Percentiles rank a stretch among this genome's conserved stretches.
phyloP scores from a whole-genome alignment of 2,888 invertebrate species.

The Argyresthia albistria region DNA sequence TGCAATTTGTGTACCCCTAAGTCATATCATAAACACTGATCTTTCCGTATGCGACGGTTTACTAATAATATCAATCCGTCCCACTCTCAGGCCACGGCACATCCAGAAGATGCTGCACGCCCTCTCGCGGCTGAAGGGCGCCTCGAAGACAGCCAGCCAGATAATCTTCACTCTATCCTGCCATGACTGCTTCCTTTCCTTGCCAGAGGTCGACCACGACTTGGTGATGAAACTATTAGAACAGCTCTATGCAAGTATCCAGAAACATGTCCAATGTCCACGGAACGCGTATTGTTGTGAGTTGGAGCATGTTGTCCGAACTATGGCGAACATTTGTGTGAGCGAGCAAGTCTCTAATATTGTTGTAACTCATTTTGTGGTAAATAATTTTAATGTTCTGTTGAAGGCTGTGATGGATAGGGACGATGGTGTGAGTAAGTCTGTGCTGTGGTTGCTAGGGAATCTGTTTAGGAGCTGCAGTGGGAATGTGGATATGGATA shows the following conservation, averaged over 20 bases:
- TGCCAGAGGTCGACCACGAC: conserved; percentile 16
- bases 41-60: too few relatives aligned
- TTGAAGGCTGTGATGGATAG: conserved; percentile 21
- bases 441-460: conserved; percentile 44
- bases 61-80: too few relatives aligned
- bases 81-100: conserved; percentile 29
- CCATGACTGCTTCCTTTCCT: conserved; percentile 26
- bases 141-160: conserved; percentile 18
- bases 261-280: conserved; percentile 12
- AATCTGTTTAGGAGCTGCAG: conserved; percentile 32
- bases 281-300: conserved; percentile 17
- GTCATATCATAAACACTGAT: too few relatives aligned
- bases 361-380: conserved; percentile 22
- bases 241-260: conserved; percentile 16
- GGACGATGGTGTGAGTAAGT: conserved; percentile 17
- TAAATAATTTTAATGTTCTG: conserved; percentile 16
- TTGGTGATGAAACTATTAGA: conserved; percentile 22
- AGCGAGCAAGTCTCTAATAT: conserved; percentile 16
- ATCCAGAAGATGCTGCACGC: conserved; percentile 23
- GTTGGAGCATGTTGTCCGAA: conserved; percentile 30
- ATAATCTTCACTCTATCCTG: conserved; percentile 45
- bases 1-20: background rate
- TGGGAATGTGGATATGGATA: conserved; percentile 13
- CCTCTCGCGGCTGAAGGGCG: conserved; percentile 15
- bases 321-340: conserved; percentile 33